Conservation (phyloP, 2,113 vertebrate genomes). For the human region GRCh38 chr3:154115001-154115500, state of each 20-base stretch:
- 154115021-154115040: background rate
- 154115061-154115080: background rate
- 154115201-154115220: background rate
- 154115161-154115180: background rate
- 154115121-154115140: background rate
- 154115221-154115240: background rate
- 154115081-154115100: background rate
- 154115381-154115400: background rate
- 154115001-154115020: background rate
- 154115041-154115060: background rate
- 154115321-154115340: background rate
- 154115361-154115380: background rate
- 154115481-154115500: background rate
- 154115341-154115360: background rate
- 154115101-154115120: background rate
- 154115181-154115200: background rate
- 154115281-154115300: background rate
- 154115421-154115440: background rate
- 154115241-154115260: background rate
- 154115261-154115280: background rate
- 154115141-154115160: background rate
- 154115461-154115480: background rate
- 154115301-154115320: background rate
- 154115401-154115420: constrained; percentile 33
- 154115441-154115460: background rate